Base-by-base conservation (phyloP, 2,113 vertebrate genomes). In the Egretta garzetta region DNA sequence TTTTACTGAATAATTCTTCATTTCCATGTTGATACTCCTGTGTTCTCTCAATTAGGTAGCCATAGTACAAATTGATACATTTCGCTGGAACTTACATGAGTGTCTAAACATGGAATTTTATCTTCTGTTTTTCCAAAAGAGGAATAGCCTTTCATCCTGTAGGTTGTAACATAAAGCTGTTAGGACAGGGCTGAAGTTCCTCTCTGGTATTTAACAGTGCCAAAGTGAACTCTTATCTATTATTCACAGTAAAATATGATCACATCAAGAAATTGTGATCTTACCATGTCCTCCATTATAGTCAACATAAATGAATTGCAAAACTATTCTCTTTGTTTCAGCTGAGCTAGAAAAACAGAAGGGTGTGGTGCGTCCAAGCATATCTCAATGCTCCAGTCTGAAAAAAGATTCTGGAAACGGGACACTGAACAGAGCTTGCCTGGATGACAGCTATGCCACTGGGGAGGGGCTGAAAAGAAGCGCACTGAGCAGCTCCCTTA, bases 261-360 rank as follows among this genome's bases (percentile, higher is more conserved):
- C 43, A 13, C 59, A 7, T 10, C 27, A 11, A 73, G 66, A 45
- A 73, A 56, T 28, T 9, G 17, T 50, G 47, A 45, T 70, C 37
- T 79, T 55, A 35, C 28, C 59, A 1, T 37, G 22, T 62, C 60
- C n/a, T 86, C 45, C 27, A 6, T 52, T 85, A 6, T 9, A 60
- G 23, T 26, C 58, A 30, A 18, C 49, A 63, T 56, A 43, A 62
- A 37, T 52, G 37, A 86, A 83, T 49, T 49, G 45, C 70, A 60
- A 59, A 35, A 9, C 9, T 2, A 1, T 39, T 32, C 13, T 67
- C 35, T 95, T 90, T 66, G 30, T 92, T 97, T 35, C 98, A 99
- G 99, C 99, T 45, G 99, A 99, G 95, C 98, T 99, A 8, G 99
- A 99, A 90, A 99, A 99, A 66, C 99, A 99, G 99, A 99, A 99